Conservation (phyloP, 2,113 vertebrate genomes). For the Lutjanus erythropterus region DNA sequence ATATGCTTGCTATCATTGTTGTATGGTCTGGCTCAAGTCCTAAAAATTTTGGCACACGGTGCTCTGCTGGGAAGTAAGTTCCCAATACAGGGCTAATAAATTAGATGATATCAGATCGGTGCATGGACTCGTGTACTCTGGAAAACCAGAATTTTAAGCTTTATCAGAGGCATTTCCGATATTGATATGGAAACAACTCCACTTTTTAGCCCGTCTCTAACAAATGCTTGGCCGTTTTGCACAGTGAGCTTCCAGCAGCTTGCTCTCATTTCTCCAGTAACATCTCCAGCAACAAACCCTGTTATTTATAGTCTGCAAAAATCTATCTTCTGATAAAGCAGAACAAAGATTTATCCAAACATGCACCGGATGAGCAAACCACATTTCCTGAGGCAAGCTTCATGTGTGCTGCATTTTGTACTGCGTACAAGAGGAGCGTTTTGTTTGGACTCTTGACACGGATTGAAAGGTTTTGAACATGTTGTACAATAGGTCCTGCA, state of each 20-base stretch:
- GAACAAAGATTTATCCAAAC: constrained; percentile 21
- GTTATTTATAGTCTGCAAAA: constrained; percentile 14
- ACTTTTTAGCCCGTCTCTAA: constrained; percentile 11
- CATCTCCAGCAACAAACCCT: constrained; percentile 18
- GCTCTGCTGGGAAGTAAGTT: no score
- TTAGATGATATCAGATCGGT: no score
- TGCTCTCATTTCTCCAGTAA: constrained; percentile 48
- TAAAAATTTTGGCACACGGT: no score
- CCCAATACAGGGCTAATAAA: no score
- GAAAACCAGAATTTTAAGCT: no score
- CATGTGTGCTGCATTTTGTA: constrained; percentile 15
- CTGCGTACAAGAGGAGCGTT: constrained; percentile 36
- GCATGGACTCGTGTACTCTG: no score
- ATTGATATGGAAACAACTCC: no score
- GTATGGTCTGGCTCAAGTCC: no score
- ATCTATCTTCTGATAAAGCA: constrained; percentile 1
- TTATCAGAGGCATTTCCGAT: no score
- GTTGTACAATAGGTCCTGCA: neutral
- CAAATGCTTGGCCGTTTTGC: constrained; percentile 28
- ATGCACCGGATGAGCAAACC: constrained; percentile 1
- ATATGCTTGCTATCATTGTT: no score
- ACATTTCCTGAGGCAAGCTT: neutral
- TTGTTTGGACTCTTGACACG: constrained; percentile 24
- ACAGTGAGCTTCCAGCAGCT: constrained; percentile 57
- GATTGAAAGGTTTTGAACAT: constrained; percentile 25